Base-by-base conservation (phyloP, 2,797 vertebrate genomes). In the Lacerta viridis region DNA sequence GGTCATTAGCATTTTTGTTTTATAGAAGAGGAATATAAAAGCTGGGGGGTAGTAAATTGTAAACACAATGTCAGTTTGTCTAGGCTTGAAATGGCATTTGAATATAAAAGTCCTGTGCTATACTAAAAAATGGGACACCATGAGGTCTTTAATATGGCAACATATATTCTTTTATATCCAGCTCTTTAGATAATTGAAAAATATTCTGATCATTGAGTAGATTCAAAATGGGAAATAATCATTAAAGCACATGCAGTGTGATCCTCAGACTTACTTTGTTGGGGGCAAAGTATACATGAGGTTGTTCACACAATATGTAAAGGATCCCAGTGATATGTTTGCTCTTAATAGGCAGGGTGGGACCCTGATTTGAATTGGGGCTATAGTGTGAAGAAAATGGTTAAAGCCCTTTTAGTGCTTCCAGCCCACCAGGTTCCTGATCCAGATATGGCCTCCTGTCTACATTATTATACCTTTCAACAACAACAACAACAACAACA, bases 1-100 rank as follows among this genome's bases (percentile, higher is more conserved):
- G 18, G 5, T 77, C 39, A 78, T 85, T 85, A 76, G 39, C 27
- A 85, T 77, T 85, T 85, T 74, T 29, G 46, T 77, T 77, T 85
- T 46, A 46, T 66, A 77, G 59, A 11, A 76, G 18, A 20, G 33
- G 23, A 29, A 61, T 20, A 76, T 29, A n/a, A 13, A 83, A 85
- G 8, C 71, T 61, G 23, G 27, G 27, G 74, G 36, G 61, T 29
- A 41, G 25, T 75, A 84, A 76, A 7, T 46, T 46, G 59, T 82
- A 68, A 68, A 68, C 80, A 68, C 25, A 29, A 82, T 41, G 9
- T 11, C 39, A 43, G 36, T 68, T 27, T 43, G 25, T 78, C 29
- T 41, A 78, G 23, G 2, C 18, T 86, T 86, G 10, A 68, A 29
- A 23, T 68, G 27, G 18, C 33, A 77, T 43, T 66, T 46, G 84